phyloP scores from a whole-genome alignment of 1,140 invertebrate genomes.

The Drosophila mojavensis region DNA sequence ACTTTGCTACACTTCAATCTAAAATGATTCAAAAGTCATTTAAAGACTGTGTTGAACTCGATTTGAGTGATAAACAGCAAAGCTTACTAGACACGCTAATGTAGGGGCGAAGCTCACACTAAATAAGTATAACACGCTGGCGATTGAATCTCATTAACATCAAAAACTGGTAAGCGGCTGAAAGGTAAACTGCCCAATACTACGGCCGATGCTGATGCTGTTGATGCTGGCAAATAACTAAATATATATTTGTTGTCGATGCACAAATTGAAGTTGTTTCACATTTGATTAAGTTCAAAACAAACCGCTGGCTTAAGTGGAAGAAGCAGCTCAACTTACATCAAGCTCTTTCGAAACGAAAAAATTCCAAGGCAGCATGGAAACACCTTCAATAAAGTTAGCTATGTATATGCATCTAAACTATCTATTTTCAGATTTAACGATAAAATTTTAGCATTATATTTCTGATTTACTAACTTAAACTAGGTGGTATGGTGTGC shows the following conservation, averaged over 20 bases:
- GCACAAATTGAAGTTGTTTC: not conserved
- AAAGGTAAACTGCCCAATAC: slow-evolving; percentile 15
- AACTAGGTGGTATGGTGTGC: slow-evolving; percentile 1
- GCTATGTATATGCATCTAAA: too few relatives aligned
- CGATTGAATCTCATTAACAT: slow-evolving; percentile 51
- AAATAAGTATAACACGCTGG: slow-evolving; percentile 11
- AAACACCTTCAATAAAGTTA: too few relatives aligned
- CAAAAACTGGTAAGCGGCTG: slow-evolving; percentile 31
- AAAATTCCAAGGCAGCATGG: not conserved
- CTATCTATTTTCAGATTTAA: too few relatives aligned
- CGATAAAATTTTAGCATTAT: not conserved
- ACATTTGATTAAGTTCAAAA: not conserved
- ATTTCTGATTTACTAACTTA: slow-evolving; percentile 30
- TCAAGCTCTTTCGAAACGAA: not conserved
- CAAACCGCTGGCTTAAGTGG: too few relatives aligned
- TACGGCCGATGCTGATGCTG: slow-evolving; percentile 1
- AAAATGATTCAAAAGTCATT: slow-evolving; percentile 3
- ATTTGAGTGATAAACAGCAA: slow-evolving; percentile 23
- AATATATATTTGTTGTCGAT: not conserved
- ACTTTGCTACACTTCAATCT: not conserved
- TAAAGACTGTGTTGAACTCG: slow-evolving; percentile 14
- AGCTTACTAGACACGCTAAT: slow-evolving; percentile 31
- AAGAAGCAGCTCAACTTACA: too few relatives aligned
- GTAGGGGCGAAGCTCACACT: slow-evolving; percentile 1
- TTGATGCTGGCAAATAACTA: slow-evolving; percentile 8